Evolutionary conservation across 2,888 invertebrate genomes (phyloP).

Genomic region (Athrips mouffetella): DNA sequence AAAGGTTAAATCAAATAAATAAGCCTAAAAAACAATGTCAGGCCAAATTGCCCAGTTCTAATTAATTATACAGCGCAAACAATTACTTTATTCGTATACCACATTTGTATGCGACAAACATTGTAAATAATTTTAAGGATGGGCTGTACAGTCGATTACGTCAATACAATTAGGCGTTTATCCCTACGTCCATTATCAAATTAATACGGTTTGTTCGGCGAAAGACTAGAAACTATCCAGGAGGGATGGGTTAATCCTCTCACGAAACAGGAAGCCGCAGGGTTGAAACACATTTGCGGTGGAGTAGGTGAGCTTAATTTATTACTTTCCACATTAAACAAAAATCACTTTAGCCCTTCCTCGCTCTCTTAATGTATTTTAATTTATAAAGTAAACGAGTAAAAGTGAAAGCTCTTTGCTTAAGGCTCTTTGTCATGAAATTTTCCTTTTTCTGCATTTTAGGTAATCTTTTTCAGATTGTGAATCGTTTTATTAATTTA

Average conservation of each 20-base stretch:
- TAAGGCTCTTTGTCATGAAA: no score
- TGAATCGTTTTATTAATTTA: no score
- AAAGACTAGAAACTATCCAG: background rate
- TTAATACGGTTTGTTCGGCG: conserved; percentile 2
- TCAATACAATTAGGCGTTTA: background rate
- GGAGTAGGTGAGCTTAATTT: background rate
- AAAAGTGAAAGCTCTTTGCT: no score
- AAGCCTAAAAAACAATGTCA: conserved; percentile 10
- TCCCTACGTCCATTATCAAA: conserved; percentile 5
- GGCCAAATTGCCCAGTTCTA: background rate
- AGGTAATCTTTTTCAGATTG: no score
- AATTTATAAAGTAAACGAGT: no score
- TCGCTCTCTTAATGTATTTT: no score
- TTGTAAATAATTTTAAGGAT: no score
- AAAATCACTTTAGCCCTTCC: no score
- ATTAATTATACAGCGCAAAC: conserved; percentile 9
- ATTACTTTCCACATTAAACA: background rate
- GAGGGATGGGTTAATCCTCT: conserved; percentile 8
- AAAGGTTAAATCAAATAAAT: conserved; percentile 13
- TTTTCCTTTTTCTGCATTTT: no score
- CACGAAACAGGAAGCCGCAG: conserved; percentile 21
- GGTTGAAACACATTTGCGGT: background rate
- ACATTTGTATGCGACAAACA: background rate
- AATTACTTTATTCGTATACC: background rate
- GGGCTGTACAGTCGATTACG: background rate